phyloP scores from a whole-genome alignment of 2,797 vertebrate species.

The Myotis planiceps region DNA sequence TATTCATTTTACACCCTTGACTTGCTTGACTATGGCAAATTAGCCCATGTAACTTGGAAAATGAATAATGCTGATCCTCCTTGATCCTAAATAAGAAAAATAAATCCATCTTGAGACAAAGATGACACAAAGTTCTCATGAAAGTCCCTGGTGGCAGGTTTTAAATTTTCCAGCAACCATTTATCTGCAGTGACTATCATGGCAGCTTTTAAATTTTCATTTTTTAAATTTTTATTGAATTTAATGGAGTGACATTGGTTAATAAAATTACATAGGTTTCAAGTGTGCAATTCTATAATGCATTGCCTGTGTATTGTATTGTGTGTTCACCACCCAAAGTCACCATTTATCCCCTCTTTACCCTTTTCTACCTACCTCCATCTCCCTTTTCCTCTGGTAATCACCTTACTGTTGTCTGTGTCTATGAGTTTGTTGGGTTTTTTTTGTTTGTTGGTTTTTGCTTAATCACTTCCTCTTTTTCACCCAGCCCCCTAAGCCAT shows the following conservation, averaged over 20 bases:
- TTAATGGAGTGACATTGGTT: background rate
- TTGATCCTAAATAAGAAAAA: slow-evolving; percentile 21
- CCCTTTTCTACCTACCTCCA: background rate
- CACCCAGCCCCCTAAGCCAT: background rate
- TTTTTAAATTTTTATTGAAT: background rate
- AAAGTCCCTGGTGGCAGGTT: background rate
- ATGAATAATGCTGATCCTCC: background rate
- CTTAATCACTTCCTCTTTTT: background rate
- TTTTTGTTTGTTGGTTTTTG: background rate
- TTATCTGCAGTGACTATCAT: too few species aligned
- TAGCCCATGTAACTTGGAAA: background rate
- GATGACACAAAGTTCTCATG: background rate
- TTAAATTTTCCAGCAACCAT: background rate
- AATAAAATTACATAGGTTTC: background rate
- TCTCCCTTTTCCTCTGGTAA: background rate
- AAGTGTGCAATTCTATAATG: background rate
- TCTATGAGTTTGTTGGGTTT: background rate
- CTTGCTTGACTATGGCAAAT: background rate
- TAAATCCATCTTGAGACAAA: background rate
- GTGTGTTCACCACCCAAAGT: background rate
- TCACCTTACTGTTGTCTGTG: background rate
- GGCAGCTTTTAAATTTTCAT: background rate
- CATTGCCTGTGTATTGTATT: background rate
- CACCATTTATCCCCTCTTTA: background rate
- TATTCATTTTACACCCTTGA: background rate